Conservation (phyloP, 2,888 invertebrate genomes). For the Tineola bisselliella region DNA sequence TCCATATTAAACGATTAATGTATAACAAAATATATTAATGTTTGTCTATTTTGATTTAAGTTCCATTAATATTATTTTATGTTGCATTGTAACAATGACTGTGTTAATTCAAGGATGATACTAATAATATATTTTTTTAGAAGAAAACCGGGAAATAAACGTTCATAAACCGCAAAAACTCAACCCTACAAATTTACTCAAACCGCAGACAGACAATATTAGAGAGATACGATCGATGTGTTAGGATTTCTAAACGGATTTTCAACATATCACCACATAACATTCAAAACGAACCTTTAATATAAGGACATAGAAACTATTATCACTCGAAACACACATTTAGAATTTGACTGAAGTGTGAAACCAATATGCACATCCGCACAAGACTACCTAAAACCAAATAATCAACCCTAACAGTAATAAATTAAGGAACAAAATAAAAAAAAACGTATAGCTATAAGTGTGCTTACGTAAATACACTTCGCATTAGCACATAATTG, state of each 20-base stretch:
- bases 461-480: neutral
- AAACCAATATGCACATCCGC: neutral
- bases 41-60: no score
- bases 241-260: neutral
- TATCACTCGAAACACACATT: neutral
- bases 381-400: neutral
- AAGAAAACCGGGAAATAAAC: no score
- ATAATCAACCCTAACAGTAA: neutral
- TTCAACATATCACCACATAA: neutral
- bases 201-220: conserved; percentile 6
- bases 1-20: no score
- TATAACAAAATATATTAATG: no score
- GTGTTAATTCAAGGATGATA: no score
- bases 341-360: neutral
- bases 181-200: neutral
- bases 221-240: conserved; percentile 1
- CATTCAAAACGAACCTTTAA: neutral
- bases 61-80: no score
- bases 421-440: neutral
- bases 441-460: neutral
- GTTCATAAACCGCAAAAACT: neutral
- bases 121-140: no score
- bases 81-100: no score
- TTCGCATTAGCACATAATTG: neutral
- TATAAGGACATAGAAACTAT: neutral